phyloP scores from a whole-genome alignment of 2,113 vertebrate genomes.

The Ranitomeya variabilis region DNA sequence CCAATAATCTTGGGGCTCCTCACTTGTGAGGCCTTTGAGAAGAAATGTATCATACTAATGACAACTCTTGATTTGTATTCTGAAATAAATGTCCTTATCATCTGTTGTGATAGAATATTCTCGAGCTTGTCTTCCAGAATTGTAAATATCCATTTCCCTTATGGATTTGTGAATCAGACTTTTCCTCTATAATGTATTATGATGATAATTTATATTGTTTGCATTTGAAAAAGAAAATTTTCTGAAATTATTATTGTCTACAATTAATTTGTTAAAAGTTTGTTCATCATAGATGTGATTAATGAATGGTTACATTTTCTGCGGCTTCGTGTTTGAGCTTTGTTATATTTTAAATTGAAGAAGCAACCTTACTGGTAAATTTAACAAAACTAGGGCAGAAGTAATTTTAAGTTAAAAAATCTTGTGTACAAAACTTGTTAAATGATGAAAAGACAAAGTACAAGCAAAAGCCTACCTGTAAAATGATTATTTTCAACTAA shows the following conservation, averaged over 20 bases:
- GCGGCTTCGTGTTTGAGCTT: background rate
- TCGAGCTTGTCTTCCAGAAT: background rate
- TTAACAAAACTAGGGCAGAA: background rate
- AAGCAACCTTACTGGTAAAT: background rate
- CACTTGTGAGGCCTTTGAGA: too few relatives aligned
- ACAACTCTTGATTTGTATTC: too few relatives aligned
- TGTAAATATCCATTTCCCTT: background rate
- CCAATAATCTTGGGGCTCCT: too few relatives aligned
- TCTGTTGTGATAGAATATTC: background rate
- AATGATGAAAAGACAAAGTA: background rate
- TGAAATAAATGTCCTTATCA: background rate
- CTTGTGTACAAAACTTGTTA: background rate
- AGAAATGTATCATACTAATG: too few relatives aligned
- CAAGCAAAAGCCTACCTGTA: background rate
- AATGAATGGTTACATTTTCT: background rate
- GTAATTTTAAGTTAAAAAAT: conserved; percentile 12
- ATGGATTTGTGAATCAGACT: background rate
- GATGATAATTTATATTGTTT: too few relatives aligned
- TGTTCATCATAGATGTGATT: background rate
- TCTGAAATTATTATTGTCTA: background rate
- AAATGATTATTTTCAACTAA: background rate
- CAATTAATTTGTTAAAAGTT: background rate
- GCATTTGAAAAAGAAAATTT: background rate
- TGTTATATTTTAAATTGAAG: background rate
- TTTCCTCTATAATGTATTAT: background rate